Percentiles rank a stretch among this genome's conserved stretches.
Evolutionary conservation across 2,797 vertebrate genomes (phyloP).

Genomic region (Alcedo quadribrachys): DNA sequence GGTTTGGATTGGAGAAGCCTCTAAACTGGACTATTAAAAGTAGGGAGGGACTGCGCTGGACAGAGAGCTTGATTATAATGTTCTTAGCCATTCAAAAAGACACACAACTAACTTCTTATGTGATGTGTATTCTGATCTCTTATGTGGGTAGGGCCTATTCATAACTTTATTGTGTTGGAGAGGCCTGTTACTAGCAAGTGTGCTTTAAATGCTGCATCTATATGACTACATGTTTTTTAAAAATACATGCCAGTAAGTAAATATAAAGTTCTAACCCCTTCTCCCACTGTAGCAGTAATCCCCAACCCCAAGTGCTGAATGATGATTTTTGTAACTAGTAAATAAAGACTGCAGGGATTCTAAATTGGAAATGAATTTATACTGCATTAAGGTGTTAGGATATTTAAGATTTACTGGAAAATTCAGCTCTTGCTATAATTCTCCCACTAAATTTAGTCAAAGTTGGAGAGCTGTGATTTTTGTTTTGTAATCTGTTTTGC

Average conservation of each 20-base stretch:
- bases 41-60: not conserved
- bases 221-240: not conserved
- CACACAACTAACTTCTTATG: not conserved
- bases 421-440: not conserved
- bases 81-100: not conserved
- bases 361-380: not conserved
- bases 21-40: not conserved
- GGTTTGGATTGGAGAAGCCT: not conserved
- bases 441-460: not conserved
- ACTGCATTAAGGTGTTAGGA: not conserved
- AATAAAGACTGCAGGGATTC: not conserved
- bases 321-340: not conserved
- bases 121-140: not conserved
- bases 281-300: not conserved
- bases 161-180: not conserved
- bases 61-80: not conserved
- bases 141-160: not conserved
- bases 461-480: not conserved
- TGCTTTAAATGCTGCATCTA: not conserved
- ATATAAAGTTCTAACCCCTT: not conserved
- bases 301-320: not conserved
- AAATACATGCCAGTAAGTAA: not conserved
- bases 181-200: not conserved
- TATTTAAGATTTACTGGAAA: not conserved
- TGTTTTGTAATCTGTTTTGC: not conserved